These are phyloP conservation scores for Ecdyonurus torrentis DNA, from an alignment of 2,888 invertebrate genomes.

Conservation along the genomic window DNA sequence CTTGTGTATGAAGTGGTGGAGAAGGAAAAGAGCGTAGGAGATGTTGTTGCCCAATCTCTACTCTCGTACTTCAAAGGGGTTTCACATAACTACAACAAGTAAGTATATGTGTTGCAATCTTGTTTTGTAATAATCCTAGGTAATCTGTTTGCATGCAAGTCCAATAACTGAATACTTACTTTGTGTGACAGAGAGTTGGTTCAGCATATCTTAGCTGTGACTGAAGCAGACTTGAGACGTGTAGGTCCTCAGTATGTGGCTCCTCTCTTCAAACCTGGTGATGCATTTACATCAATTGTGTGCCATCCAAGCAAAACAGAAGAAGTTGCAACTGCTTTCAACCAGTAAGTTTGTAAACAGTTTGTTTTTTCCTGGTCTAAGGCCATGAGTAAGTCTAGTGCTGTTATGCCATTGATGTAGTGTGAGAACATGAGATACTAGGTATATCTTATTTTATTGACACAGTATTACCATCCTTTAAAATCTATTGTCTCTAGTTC, in stretches of 20 bases:
- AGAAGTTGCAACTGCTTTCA: conserved; percentile 45
- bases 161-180: conserved; percentile 5
- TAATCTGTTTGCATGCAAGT: conserved; percentile 25
- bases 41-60: conserved; percentile 54
- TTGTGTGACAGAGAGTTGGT: conserved; percentile 46
- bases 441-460: no score
- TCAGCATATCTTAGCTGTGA: conserved; percentile 44
- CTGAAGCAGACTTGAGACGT: conserved; percentile 39
- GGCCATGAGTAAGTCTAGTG: no score
- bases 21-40: conserved; percentile 59
- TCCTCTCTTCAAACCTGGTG: conserved; percentile 41
- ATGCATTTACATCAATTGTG: conserved; percentile 49
- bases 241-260: conserved; percentile 57
- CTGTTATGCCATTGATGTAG: neutral
- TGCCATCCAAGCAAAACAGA: conserved; percentile 60
- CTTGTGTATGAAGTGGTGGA: conserved; percentile 75
- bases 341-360: conserved; percentile 33
- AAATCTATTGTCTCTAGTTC: neutral
- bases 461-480: no score
- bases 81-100: conserved; percentile 49
- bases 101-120: conserved; percentile 34
- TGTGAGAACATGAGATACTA: neutral
- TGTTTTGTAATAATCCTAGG: conserved; percentile 45
- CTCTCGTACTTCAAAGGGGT: conserved; percentile 50
- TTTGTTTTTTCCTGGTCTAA: conserved; percentile 4